Evolutionary conservation across 2,113 vertebrate species (phyloP).

Genomic region (Emberiza fucata): DNA sequence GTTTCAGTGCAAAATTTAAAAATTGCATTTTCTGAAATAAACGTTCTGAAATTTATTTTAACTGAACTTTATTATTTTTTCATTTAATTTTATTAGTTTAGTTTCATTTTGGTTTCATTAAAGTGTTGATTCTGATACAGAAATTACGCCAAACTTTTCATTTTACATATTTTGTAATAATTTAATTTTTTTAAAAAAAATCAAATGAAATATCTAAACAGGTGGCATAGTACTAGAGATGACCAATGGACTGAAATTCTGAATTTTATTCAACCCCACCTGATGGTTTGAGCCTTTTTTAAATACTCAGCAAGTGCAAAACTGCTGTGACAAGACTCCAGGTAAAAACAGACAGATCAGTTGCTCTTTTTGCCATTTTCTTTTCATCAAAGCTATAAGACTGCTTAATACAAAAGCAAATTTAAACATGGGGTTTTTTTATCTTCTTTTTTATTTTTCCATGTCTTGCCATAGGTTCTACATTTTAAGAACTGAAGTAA

Average conservation of each 20-base stretch:
- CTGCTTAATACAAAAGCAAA: not conserved
- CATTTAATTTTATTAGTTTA: not conserved
- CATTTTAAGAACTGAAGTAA: not conserved
- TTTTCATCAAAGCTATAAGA: not conserved
- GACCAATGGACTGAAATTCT: not conserved
- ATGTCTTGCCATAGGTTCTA: not conserved
- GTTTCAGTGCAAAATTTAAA: not conserved
- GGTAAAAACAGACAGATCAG: not conserved
- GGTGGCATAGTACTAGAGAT: not conserved
- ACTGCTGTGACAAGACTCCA: not conserved
- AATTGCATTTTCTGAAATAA: not conserved
- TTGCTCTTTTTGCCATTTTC: not conserved
- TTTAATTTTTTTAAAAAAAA: not conserved
- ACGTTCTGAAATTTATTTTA: not conserved
- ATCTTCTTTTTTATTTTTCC: not conserved
- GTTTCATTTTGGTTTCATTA: not conserved
- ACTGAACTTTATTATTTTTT: not conserved
- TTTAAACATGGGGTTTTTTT: accelerated
- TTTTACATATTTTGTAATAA: not conserved
- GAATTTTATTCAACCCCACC: not conserved
- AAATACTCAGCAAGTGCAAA: not conserved
- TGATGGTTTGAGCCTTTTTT: not conserved
- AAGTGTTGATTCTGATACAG: not conserved
- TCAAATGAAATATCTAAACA: not conserved
- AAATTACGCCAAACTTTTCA: not conserved